These are phyloP conservation scores for Suricata suricatta DNA, from an alignment of 2,113 vertebrate species.

Conservation along the genomic window DNA sequence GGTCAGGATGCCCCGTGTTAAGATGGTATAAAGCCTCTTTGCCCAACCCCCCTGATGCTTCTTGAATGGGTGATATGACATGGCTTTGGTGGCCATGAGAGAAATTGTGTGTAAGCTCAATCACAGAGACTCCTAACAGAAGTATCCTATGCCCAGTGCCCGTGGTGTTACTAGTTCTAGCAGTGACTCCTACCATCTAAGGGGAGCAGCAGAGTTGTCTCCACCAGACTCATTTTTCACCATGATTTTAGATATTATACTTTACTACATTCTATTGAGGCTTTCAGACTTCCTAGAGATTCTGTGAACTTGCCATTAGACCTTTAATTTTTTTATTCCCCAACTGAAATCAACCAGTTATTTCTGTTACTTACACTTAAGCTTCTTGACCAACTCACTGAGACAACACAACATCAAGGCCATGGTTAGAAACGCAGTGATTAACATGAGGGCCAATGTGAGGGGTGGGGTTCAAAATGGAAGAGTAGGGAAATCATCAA, in stretches of 20 bases:
- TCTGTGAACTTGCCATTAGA: neutral
- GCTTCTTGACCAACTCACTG: neutral
- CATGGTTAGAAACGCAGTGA: neutral
- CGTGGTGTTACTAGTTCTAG: neutral
- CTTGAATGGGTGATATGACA: neutral
- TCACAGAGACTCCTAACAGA: neutral
- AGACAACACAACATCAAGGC: neutral
- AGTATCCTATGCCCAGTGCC: neutral
- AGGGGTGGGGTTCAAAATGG: neutral
- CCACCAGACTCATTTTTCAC: neutral
- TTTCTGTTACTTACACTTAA: neutral
- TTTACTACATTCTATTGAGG: neutral
- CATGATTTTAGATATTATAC: neutral
- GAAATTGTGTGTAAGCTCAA: neutral
- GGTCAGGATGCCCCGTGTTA: neutral
- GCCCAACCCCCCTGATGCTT: neutral
- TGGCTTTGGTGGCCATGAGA: neutral
- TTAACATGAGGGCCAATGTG: neutral
- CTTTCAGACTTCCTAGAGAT: neutral
- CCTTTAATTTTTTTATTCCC: neutral
- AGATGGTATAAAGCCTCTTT: neutral
- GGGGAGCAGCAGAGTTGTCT: neutral
- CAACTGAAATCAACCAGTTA: neutral
- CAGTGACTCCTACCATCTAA: no score
- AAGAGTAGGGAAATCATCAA: neutral